Evolutionary conservation across 2,113 vertebrate genomes (phyloP), one percentile per base, ranked within the genome.

Genomic region (Rhadina sibilatrix): DNA sequence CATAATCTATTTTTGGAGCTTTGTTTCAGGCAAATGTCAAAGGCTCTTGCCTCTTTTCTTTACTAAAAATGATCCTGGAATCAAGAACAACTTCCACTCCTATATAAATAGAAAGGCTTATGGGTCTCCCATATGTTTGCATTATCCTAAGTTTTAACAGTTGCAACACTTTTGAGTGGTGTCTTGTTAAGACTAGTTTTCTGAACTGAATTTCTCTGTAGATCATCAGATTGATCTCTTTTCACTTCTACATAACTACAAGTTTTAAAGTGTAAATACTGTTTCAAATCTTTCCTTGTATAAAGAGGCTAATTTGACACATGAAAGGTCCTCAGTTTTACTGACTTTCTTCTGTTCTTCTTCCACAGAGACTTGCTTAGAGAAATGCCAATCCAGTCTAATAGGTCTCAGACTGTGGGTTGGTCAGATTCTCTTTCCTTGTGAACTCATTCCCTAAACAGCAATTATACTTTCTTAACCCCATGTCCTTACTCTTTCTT

Each of bases 21-120:
- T 90, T 96, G 82, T 96, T 71, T 94, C 71, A 90, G 89, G 86
- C 85, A 96, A 91, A 90, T 96, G 95, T 96, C 92, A 96, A 90
- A 95, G 91, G 70, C n/a, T 87, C n/a, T 88, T 93, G 87, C 54
- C 78, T 91, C 47, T 93, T 86, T 53, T 19, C 37, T 88, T 71
- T 75, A 50, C 94, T 93, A 94, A 94, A 94, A 89, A 90, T 80
- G 54, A 65, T 86, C 54, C 35, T 90, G 71, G 33, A 94, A 88
- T 94, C 71, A 83, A n/a, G 42, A 87, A 22, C 94, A 95, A 70
- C 50, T 52, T 96, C 90, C 84, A 74, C 66, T 74, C 42, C 50
- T 80, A 7, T 83, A 96, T 92, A 97, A 96, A 97, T 95, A 94
- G 90, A 94, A 92, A 91, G 31, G 11, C 85, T 77, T 96, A 93